Conservation (phyloP, 2,113 vertebrate genomes). For the Baryphthengus martii region DNA sequence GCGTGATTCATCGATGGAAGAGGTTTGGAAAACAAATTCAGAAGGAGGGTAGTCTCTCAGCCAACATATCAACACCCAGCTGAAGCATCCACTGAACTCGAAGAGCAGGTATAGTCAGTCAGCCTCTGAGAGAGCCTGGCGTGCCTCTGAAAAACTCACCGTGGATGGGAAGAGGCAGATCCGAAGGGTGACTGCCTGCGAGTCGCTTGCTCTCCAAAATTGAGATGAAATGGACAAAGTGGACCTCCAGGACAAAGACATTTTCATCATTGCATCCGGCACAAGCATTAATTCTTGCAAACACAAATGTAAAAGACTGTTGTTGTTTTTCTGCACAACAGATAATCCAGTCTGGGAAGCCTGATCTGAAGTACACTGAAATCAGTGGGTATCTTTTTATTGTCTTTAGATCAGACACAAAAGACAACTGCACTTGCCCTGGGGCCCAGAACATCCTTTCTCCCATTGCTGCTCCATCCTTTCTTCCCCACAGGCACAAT, state of each 20-base stretch:
- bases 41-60: conserved; percentile 38
- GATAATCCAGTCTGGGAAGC: background rate
- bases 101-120: conserved; percentile 49
- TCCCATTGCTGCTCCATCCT: background rate
- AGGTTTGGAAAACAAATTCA: conserved; percentile 53
- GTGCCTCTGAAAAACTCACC: background rate
- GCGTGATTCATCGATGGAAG: conserved; percentile 29
- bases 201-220: fast-evolving
- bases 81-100: conserved; percentile 52
- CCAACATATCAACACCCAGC: conserved; percentile 59
- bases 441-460: conserved; percentile 18
- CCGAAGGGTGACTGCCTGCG: background rate
- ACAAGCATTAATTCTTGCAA: background rate
- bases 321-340: background rate
- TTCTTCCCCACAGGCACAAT: conserved; percentile 31
- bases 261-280: background rate
- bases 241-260: background rate
- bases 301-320: background rate
- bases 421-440: background rate
- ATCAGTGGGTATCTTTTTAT: background rate
- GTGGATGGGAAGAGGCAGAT: background rate
- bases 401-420: conserved; percentile 1
- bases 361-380: background rate
- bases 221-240: background rate
- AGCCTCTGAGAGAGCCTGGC: background rate